These are phyloP conservation scores for Actenoides lindsayi DNA, from an alignment of 2,113 vertebrate genomes.

Conservation along the genomic window DNA sequence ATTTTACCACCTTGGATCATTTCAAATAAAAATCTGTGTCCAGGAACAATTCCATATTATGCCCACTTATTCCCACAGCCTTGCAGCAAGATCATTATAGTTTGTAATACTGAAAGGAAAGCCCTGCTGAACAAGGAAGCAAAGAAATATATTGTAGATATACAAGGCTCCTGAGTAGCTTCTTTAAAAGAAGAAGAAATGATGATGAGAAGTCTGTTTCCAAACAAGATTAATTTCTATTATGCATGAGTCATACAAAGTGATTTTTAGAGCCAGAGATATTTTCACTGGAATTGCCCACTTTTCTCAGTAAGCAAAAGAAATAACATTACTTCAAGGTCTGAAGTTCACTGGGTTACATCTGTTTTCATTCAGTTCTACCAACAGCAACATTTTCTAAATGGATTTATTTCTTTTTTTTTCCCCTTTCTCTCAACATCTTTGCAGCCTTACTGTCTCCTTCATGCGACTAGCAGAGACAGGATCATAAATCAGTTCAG, in stretches of 20 bases:
- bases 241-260: background rate
- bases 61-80: background rate
- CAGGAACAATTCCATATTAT: background rate
- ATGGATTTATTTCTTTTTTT: background rate
- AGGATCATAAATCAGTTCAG: background rate
- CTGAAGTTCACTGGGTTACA: constrained; percentile 34
- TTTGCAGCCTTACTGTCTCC: constrained; percentile 24
- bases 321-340: background rate
- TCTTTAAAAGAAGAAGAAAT: background rate
- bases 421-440: background rate
- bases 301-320: constrained; percentile 1
- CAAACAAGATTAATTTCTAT: background rate
- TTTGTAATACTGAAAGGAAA: background rate
- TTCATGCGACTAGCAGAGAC: background rate
- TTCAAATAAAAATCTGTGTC: background rate
- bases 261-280: background rate
- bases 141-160: background rate
- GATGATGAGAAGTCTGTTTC: background rate
- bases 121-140: background rate
- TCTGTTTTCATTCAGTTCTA: constrained; percentile 22
- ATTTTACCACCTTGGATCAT: background rate
- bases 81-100: background rate
- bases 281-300: background rate
- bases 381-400: constrained; percentile 13
- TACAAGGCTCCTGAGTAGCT: background rate